Evolutionary conservation across 2,797 vertebrate species (phyloP), one percentile per base, ranked within the genome.

Genomic region (Accipiter fasciatus): DNA sequence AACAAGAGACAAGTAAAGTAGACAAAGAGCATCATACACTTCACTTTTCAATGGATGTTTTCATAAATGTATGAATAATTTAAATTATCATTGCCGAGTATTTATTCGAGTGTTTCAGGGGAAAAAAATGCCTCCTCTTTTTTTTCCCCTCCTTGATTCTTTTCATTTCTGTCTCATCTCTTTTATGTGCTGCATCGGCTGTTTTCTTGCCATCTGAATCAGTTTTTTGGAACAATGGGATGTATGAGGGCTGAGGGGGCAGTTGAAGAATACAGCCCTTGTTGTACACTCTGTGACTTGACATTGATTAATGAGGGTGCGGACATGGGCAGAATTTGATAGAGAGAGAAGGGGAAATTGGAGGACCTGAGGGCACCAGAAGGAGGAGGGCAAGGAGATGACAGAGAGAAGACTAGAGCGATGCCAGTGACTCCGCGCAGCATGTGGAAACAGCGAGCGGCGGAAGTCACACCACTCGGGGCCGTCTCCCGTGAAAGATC

Each of bases 221-320:
- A 98, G 98, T 97, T 98, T 97, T 88, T 96, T 89, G 80, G 98
- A 98, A 99, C 99, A 99, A 99, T 99, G 99, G 98, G 99, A 99
- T 98, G 99, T 98, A 98, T 98, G 98, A 99, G 98, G 98, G 98
- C 98, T 91, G 98, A 98, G 98, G 97, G 98, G 98, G 98, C 98
- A 97, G 97, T 95, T 87, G 97, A 99, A 99, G 99, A 99, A 99
- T 99, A 98, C 98, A 31, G 98, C 98, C 98, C 99, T 99, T 99
- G 99, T 99, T 99, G 99, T 98, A 98, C 98, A 98, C 98, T 98
- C 98, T 92, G 97, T 83, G 97, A 98, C 98, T 98, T 99, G 99
- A 99, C 99, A 98, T 99, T 99, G 99, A 99, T 99, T 99, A 99
- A 99, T 99, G 99, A 99, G 99, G 98, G 98, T 98, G 98, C 97